phyloP scores from a whole-genome alignment of 2,113 vertebrate species.

The Mus spicilegus region DNA sequence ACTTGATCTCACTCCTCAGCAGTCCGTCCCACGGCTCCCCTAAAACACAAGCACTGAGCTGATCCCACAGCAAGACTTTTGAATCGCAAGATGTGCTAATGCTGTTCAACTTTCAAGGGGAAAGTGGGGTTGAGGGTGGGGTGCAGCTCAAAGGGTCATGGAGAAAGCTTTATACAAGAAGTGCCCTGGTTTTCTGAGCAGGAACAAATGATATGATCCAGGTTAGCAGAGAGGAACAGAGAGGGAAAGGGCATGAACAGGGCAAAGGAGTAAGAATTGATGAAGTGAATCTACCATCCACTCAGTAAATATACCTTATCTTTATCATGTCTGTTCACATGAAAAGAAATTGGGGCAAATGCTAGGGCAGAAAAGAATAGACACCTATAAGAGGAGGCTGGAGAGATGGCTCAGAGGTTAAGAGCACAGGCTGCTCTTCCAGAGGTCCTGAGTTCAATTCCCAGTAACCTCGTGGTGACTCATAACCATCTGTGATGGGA shows the following conservation, averaged over 20 bases:
- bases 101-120: background rate
- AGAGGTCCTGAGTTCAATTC: too few species aligned
- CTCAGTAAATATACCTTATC: background rate
- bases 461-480: too few species aligned
- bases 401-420: too few species aligned
- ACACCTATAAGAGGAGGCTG: background rate
- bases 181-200: background rate
- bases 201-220: background rate
- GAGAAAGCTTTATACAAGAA: constrained; percentile 1
- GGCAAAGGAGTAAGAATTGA: background rate
- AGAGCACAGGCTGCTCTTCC: too few species aligned
- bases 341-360: background rate
- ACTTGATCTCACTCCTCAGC: background rate
- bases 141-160: background rate
- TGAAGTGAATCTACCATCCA: background rate
- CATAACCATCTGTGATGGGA: too few species aligned
- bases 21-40: background rate
- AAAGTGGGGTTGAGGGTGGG: background rate
- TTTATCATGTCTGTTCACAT: background rate
- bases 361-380: background rate
- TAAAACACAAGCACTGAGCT: background rate
- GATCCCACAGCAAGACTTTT: background rate
- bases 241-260: background rate
- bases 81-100: background rate
- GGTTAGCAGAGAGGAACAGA: background rate